Evolutionary conservation across 2,888 invertebrate species (phyloP), one percentile per base, ranked within the genome.

Genomic region (Heliconius sara): DNA sequence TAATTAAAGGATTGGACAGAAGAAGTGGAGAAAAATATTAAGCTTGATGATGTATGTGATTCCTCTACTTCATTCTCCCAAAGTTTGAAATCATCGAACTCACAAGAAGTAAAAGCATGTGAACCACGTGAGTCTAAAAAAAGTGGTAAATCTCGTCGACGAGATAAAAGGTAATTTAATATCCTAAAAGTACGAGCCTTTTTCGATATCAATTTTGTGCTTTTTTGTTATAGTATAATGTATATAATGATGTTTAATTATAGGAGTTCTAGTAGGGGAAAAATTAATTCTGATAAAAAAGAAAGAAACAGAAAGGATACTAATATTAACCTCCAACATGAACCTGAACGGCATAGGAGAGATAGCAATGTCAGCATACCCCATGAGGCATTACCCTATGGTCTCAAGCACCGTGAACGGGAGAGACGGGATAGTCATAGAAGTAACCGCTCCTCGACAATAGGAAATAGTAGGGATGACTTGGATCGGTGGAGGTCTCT

Each of bases 11-110:
- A 95, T 86, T 95, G 95, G 95, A 95, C 92, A 80, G 95, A 95
- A 83, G 95, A 95, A 89, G 94, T 95, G 13, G 95, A 95, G 83
- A 95, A 94, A 83, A 92, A 94, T 82, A 93, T 93, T 76, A 93
- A 93, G 86, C 84, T 95, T 30, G 95, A 95, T 85, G 95, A 95
- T 72, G 83, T 91, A 82, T 89, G 90, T 86, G 93, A 94, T 82
- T 88, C 93, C 25, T 89, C 92, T 30, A 89, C 89, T 10, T 92
- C 92, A 87, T 94, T 94, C 85, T 90, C 91, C 39, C 91, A 90
- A 87, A 91, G 86, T 83, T 78, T 88, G 43, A 93, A 91, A 84
- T 85, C 89, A 39, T 83, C 87, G 67, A 84, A 86, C 77, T 84
- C 89, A 43, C 91, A 91, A 79, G 94, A 94, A 76, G 84, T 89